These are phyloP conservation scores for Eleginops maclovinus DNA, from an alignment of 2,113 vertebrate species.

Conservation along the genomic window DNA sequence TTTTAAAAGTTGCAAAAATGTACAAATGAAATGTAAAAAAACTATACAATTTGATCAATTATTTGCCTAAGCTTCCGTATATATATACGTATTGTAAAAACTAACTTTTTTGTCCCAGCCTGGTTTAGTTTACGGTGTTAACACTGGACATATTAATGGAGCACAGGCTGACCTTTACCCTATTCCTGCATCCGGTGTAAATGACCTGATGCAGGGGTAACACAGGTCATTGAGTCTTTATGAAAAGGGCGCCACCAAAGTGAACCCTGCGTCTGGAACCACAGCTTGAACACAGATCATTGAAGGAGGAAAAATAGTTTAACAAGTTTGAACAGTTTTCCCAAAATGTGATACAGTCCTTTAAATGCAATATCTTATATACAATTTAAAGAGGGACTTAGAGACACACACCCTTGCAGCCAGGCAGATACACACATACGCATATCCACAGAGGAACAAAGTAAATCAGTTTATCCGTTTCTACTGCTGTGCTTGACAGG, in stretches of 20 bases:
- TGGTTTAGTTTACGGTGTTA: background rate
- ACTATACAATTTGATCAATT: background rate
- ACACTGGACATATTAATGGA: background rate
- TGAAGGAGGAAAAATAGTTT: background rate
- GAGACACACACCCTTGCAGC: background rate
- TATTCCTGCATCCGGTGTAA: background rate
- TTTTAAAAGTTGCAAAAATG: background rate
- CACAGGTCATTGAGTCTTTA: background rate
- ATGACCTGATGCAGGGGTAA: background rate
- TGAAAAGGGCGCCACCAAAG: background rate
- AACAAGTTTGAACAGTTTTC: background rate
- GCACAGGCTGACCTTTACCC: background rate
- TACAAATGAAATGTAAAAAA: background rate
- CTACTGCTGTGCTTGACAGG: background rate
- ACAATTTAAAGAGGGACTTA: background rate
- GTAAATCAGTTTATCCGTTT: background rate
- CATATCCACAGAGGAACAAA: background rate
- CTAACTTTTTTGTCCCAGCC: no score
- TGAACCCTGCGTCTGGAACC: background rate
- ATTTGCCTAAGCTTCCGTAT: no score
- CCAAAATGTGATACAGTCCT: background rate
- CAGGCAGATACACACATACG: background rate
- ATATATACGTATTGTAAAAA: no score
- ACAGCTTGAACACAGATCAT: slow-evolving; percentile 2
- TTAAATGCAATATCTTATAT: background rate